A percentile compares a stretch with the other conserved stretches of the same genome.
Conservation (phyloP, 2,113 vertebrate species). For the Pseudopipra pipra region DNA sequence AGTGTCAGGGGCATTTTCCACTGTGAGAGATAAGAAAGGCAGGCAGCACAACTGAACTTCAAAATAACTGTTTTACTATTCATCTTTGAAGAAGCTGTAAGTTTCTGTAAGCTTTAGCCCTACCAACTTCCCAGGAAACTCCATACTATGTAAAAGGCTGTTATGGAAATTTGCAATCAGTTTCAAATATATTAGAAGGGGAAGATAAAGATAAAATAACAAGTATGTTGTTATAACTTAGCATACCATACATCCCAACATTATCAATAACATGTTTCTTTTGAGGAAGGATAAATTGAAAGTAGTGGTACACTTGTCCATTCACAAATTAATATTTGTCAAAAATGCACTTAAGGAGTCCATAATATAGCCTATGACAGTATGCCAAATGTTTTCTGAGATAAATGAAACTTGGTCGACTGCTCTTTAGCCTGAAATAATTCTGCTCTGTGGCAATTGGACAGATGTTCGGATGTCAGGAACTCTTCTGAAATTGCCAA, state of each 20-base stretch:
- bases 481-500: background rate
- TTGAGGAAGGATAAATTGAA: background rate
- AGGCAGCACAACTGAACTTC: conserved; percentile 15
- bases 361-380: background rate
- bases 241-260: background rate
- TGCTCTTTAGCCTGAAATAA: background rate
- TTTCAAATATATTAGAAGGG: background rate
- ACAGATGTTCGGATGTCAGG: background rate
- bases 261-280: background rate
- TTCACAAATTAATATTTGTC: background rate
- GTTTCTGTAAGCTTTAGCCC: background rate
- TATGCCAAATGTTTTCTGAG: background rate
- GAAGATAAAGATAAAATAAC: background rate
- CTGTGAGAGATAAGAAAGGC: background rate
- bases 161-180: background rate
- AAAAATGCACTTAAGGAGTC: background rate
- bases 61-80: conserved; percentile 18
- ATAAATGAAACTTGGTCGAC: background rate
- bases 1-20: conserved; percentile 12
- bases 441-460: background rate
- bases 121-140: background rate
- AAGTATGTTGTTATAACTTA: background rate
- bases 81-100: background rate
- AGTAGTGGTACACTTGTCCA: background rate
- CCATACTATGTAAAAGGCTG: background rate